Evolutionary conservation across 1,140 invertebrate species (phyloP).

Genomic region (Acyrthosiphon pisum): DNA sequence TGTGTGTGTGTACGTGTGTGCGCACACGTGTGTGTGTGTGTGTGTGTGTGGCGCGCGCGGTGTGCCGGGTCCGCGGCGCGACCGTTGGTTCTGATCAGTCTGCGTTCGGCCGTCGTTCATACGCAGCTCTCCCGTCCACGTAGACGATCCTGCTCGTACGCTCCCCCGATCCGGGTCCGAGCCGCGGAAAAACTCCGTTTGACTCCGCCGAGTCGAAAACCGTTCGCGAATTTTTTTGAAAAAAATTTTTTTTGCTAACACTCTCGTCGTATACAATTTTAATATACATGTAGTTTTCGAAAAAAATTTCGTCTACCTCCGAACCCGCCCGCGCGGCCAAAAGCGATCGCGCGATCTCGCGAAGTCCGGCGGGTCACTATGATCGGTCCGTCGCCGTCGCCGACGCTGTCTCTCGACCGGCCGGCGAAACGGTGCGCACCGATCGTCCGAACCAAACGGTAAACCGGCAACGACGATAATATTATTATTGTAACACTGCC

Average conservation of each 20-base stretch:
- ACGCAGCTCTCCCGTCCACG: neutral
- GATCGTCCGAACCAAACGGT: constrained; percentile 6
- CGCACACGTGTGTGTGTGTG: neutral
- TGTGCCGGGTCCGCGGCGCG: constrained; percentile 1
- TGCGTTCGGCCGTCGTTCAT: constrained; percentile 35
- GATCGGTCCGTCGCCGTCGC: neutral
- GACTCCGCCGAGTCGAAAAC: neutral
- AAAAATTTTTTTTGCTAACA: neutral
- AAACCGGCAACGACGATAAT: neutral
- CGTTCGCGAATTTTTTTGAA: neutral
- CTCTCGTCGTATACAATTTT: neutral
- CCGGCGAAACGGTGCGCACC: neutral
- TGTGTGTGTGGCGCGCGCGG: neutral
- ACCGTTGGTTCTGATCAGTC: constrained; percentile 24
- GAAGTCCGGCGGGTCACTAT: neutral
- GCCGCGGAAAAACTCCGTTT: neutral
- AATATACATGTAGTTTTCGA: neutral
- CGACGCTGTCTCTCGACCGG: neutral
- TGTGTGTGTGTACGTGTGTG: too few relatives aligned
- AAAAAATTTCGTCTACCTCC: neutral
- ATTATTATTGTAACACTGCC: neutral
- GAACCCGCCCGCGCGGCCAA: neutral
- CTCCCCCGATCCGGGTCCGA: neutral
- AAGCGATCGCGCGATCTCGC: neutral
- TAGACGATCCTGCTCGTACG: neutral